Percentiles rank a stretch among this genome's conserved stretches.
phyloP scores from a whole-genome alignment of 2,113 vertebrate species.

The Eurystomus gularis region DNA sequence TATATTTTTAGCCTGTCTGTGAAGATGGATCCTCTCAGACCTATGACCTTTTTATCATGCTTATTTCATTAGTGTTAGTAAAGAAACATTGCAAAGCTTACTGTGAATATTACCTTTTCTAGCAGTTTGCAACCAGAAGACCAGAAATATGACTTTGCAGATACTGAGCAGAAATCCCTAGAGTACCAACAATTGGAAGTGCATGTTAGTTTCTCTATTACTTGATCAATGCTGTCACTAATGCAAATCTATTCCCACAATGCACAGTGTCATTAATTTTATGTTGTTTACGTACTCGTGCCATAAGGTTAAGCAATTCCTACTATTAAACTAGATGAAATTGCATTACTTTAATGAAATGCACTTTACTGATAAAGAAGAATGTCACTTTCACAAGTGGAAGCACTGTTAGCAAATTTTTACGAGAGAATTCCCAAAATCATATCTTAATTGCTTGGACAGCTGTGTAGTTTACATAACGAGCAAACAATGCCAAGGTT shows the following conservation, averaged over 20 bases:
- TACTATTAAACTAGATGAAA: slow-evolving; percentile 83
- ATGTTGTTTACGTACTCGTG: slow-evolving; percentile 79
- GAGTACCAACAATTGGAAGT: slow-evolving; percentile 36
- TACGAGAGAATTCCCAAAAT: slow-evolving; percentile 86
- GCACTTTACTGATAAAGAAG: slow-evolving; percentile 83
- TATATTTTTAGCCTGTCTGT: not conserved
- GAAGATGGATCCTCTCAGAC: not conserved
- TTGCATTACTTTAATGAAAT: slow-evolving; percentile 86
- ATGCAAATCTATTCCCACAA: slow-evolving; percentile 77
- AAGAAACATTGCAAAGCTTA: not conserved
- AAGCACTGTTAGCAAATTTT: slow-evolving; percentile 84
- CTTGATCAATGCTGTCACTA: slow-evolving; percentile 73
- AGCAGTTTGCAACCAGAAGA: slow-evolving; percentile 7
- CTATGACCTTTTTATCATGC: not conserved
- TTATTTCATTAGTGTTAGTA: not conserved
- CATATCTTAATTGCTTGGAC: slow-evolving; percentile 87
- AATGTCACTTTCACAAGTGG: slow-evolving; percentile 87
- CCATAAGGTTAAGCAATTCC: slow-evolving; percentile 85
- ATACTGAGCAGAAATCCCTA: slow-evolving; percentile 16
- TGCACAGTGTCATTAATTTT: slow-evolving; percentile 78
- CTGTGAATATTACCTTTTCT: not conserved
- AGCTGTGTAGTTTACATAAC: slow-evolving; percentile 87
- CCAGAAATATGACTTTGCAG: not conserved
- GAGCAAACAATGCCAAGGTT: slow-evolving; percentile 86
- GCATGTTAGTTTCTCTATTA: slow-evolving; percentile 57